A percentile compares a stretch with the other conserved stretches of the same genome.
Conservation (phyloP, 2,113 vertebrate species). For the Rhabdornis inornatus region DNA sequence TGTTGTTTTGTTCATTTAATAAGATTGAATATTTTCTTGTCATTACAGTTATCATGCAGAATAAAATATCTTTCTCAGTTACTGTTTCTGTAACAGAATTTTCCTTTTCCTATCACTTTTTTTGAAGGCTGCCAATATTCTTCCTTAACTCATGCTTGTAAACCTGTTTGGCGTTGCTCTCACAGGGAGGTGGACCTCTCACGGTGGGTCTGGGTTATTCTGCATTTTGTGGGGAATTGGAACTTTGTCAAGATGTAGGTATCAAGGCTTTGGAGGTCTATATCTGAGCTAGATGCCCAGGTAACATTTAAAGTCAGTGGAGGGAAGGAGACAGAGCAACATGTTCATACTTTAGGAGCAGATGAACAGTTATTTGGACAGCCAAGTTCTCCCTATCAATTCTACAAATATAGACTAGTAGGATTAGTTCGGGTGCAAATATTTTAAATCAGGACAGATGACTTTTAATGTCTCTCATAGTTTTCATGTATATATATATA, state of each 20-base stretch:
- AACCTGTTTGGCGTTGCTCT: background rate
- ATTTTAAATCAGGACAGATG: background rate
- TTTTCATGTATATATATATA: background rate
- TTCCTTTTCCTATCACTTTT: background rate
- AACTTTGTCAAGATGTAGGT: background rate
- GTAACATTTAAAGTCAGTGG: background rate
- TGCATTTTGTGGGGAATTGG: background rate
- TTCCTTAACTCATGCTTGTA: background rate
- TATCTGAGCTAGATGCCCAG: background rate
- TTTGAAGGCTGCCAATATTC: background rate
- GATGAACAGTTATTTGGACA: background rate
- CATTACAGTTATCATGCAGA: background rate
- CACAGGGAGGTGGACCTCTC: background rate
- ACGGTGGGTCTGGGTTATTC: background rate
- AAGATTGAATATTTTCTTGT: background rate
- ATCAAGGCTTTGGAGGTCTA: background rate
- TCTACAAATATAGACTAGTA: background rate
- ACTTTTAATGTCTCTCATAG: background rate
- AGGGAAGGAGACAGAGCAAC: background rate
- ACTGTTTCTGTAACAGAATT: background rate
- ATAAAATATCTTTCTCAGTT: background rate
- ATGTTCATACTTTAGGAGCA: background rate
- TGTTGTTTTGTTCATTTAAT: background rate
- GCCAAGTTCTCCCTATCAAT: fast-evolving
- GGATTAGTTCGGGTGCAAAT: background rate